phyloP scores from a whole-genome alignment of 23 tunicate genomes.

The Ascidia mentula region DNA sequence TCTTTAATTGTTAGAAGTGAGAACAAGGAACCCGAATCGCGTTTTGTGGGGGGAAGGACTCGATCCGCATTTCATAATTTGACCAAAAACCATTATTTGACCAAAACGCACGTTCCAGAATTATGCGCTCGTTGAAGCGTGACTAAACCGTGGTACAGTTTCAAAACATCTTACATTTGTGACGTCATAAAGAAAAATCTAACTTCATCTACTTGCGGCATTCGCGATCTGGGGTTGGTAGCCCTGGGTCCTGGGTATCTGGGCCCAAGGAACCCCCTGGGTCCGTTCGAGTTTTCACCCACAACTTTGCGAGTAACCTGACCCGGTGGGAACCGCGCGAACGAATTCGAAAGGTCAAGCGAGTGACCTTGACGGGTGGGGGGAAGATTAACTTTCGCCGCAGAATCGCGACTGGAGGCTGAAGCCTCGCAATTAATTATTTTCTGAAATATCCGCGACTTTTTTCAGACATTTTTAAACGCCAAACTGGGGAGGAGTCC shows the following conservation, averaged over 20 bases:
- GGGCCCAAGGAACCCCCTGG: slow-evolving; percentile 8
- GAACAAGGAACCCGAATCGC: no score
- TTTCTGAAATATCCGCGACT: background rate
- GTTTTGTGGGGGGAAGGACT: no score
- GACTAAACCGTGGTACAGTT: slow-evolving; percentile 34
- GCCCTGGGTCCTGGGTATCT: background rate
- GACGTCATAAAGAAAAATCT: background rate
- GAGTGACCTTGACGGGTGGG: slow-evolving; percentile 18
- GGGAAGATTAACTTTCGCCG: slow-evolving; percentile 14
- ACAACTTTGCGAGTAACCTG: slow-evolving; percentile 35
- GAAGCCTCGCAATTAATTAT: slow-evolving; percentile 4
- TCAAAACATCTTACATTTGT: slow-evolving; percentile 26
- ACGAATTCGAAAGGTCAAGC: slow-evolving; percentile 31
- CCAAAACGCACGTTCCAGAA: slow-evolving; percentile 1
- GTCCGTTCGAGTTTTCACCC: slow-evolving; percentile 15
- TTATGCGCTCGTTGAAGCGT: slow-evolving; percentile 24
- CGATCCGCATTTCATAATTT: no score
- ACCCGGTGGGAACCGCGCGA: slow-evolving; percentile 34
- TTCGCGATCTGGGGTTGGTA: background rate
- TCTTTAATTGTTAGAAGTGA: no score
- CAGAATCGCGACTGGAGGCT: slow-evolving; percentile 11
- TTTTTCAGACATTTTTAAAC: background rate
- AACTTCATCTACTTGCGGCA: background rate
- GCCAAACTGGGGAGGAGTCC: background rate
- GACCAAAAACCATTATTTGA: no score